A percentile compares a stretch with the other conserved stretches of the same genome.
Conservation (phyloP, 2,113 vertebrate genomes). For the Phaethornis superciliosus region DNA sequence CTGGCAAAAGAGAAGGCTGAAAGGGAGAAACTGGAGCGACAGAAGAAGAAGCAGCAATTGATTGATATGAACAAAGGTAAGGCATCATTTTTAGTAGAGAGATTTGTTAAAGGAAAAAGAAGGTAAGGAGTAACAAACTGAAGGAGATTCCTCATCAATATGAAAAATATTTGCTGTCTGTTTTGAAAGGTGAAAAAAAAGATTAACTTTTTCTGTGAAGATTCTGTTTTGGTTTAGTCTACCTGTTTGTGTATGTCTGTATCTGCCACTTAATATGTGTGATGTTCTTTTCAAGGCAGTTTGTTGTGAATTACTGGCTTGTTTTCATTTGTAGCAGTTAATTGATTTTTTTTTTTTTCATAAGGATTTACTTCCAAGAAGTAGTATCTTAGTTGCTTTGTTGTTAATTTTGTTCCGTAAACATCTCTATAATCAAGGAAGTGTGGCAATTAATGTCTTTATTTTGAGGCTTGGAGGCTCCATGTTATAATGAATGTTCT, state of each 20-base stretch:
- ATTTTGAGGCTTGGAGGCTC: neutral
- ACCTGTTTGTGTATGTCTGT: neutral
- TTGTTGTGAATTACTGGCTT: neutral
- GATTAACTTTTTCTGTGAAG: neutral
- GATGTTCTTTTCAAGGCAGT: neutral
- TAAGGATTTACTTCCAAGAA: conserved; percentile 20
- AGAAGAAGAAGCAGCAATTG: conserved; percentile 97
- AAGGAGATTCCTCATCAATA: neutral
- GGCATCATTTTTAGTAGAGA: neutral
- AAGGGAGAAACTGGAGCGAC: conserved; percentile 91
- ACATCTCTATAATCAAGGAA: conserved; percentile 8
- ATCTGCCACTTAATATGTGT: neutral
- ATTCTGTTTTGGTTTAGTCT: neutral
- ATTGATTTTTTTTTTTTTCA: neutral
- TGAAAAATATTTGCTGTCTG: neutral
- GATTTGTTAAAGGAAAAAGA: neutral
- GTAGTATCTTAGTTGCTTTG: neutral
- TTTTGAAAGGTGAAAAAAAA: neutral
- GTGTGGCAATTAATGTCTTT: neutral
- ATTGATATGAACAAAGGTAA: conserved; percentile 99
- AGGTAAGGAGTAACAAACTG: neutral
- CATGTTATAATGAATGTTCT: conserved; percentile 12
- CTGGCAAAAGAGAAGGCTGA: conserved; percentile 98
- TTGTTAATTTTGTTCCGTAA: conserved; percentile 51
- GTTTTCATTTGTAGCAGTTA: conserved; percentile 20